phyloP scores from a whole-genome alignment of 2,113 vertebrate species.

The Leucoraja erinaceus region DNA sequence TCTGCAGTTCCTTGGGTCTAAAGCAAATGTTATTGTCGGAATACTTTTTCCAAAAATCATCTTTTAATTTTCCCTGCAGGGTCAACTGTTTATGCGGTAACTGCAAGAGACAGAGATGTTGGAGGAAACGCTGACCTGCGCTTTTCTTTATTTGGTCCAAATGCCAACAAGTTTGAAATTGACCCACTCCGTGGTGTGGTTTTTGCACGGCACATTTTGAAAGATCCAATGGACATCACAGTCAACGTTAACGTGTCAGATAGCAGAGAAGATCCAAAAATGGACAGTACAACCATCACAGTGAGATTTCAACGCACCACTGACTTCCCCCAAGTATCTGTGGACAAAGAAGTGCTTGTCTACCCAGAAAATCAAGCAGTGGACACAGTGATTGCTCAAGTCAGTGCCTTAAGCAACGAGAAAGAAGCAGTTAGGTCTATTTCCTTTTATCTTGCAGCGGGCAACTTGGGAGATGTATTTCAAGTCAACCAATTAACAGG shows the following conservation, averaged over 20 bases:
- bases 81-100: slow-evolving; percentile 55
- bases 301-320: slow-evolving; percentile 52
- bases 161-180: slow-evolving; percentile 52
- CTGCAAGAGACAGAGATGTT: slow-evolving; percentile 54
- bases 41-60: not conserved
- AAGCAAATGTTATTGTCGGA: not conserved
- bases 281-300: slow-evolving; percentile 55
- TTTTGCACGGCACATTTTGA: slow-evolving; percentile 43
- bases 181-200: slow-evolving; percentile 51
- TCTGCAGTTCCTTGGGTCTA: not conserved
- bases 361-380: slow-evolving; percentile 52
- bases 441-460: slow-evolving; percentile 56
- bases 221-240: slow-evolving; percentile 46
- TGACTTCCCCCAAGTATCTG: slow-evolving; percentile 52
- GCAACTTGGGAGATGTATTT: slow-evolving; percentile 56
- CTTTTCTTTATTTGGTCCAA: slow-evolving; percentile 55
- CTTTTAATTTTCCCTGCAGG: slow-evolving; percentile 46
- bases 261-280: slow-evolving; percentile 51
- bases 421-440: slow-evolving; percentile 44
- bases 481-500: slow-evolving; percentile 51
- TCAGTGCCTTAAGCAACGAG: slow-evolving; percentile 49
- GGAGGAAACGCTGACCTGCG: slow-evolving; percentile 56
- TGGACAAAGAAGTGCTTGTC: slow-evolving; percentile 45
- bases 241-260: slow-evolving; percentile 56
- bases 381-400: slow-evolving; percentile 49